Conservation (phyloP, 1,140 invertebrate species). For the Matsumurasca onukii region DNA sequence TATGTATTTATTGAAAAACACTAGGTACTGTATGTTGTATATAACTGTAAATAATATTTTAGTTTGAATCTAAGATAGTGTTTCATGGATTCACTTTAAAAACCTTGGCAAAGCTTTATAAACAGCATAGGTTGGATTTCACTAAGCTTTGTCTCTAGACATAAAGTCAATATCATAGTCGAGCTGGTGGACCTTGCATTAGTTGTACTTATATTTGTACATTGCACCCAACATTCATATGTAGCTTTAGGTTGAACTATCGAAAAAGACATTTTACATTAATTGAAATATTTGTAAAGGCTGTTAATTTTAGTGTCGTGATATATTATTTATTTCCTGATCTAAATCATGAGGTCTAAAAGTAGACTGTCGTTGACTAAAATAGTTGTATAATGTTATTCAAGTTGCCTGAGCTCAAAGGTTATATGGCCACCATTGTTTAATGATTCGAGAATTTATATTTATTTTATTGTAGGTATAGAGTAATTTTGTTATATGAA, state of each 20-base stretch:
- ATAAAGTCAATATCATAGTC: too few relatives aligned
- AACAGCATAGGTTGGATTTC: background rate
- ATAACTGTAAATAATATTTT: slow-evolving; percentile 1
- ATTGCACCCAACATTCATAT: slow-evolving; percentile 11
- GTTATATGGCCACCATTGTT: slow-evolving; percentile 22
- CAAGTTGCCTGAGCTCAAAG: slow-evolving; percentile 25
- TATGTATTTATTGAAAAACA: slow-evolving; percentile 19
- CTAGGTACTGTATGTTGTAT: slow-evolving; percentile 16
- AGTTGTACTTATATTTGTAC: slow-evolving; percentile 21
- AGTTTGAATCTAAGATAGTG: slow-evolving; percentile 8
- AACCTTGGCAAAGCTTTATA: slow-evolving; percentile 21
- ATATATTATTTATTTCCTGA: slow-evolving; percentile 29
- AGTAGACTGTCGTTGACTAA: background rate
- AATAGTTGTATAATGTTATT: background rate
- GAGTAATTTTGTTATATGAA: slow-evolving; percentile 16
- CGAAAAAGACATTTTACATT: slow-evolving; percentile 28
- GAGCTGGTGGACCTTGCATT: too few relatives aligned
- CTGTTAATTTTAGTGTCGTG: slow-evolving; percentile 31
- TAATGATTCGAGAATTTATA: slow-evolving; percentile 22
- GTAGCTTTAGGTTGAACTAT: slow-evolving; percentile 10
- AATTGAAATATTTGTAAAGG: slow-evolving; percentile 19
- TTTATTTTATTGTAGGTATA: slow-evolving; percentile 18
- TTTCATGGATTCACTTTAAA: slow-evolving; percentile 24
- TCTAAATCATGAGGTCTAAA: background rate
- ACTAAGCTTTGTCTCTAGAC: background rate